Conservation (phyloP, 2,888 invertebrate species). For the Thera britannica region DNA sequence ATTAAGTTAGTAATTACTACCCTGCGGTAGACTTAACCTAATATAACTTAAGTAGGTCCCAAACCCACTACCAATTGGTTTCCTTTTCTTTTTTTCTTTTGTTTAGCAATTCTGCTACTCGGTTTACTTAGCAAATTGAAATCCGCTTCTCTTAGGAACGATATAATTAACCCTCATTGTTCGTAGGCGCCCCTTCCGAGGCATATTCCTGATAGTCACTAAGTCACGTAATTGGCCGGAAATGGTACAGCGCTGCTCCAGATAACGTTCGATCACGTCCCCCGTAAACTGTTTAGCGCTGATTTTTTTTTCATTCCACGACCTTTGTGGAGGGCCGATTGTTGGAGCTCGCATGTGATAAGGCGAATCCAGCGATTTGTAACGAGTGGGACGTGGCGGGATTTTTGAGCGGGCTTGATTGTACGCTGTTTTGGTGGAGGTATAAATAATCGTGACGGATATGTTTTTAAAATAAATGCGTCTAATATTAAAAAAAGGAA, state of each 20-base stretch:
- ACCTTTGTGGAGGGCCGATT: slow-evolving; percentile 52
- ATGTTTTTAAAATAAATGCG: background rate
- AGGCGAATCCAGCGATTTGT: slow-evolving; percentile 41
- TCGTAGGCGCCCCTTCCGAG: slow-evolving; percentile 35
- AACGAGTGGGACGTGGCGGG: slow-evolving; percentile 37
- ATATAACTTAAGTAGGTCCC: slow-evolving; percentile 9
- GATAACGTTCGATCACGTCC: slow-evolving; percentile 73
- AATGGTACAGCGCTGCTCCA: slow-evolving; percentile 65
- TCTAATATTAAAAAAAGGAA: background rate
- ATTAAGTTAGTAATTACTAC: slow-evolving; percentile 1
- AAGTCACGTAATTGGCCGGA: slow-evolving; percentile 74
- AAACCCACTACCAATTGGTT: slow-evolving; percentile 7
- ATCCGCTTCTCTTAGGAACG: slow-evolving; percentile 45
- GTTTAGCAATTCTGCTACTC: slow-evolving; percentile 14
- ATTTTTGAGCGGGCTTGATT: slow-evolving; percentile 36
- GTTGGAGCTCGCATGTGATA: slow-evolving; percentile 39
- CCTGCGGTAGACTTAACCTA: slow-evolving; percentile 1
- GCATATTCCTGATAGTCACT: slow-evolving; percentile 59
- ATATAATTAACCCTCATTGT: slow-evolving; percentile 54
- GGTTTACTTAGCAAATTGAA: slow-evolving; percentile 43
- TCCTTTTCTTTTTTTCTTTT: slow-evolving; percentile 13
- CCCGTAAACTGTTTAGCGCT: slow-evolving; percentile 69
- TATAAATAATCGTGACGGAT: slow-evolving; percentile 13
- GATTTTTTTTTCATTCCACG: slow-evolving; percentile 64
- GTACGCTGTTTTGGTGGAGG: slow-evolving; percentile 18